phyloP scores from a whole-genome alignment of 2,113 vertebrate genomes.

The Tragelaphus imberbis region DNA sequence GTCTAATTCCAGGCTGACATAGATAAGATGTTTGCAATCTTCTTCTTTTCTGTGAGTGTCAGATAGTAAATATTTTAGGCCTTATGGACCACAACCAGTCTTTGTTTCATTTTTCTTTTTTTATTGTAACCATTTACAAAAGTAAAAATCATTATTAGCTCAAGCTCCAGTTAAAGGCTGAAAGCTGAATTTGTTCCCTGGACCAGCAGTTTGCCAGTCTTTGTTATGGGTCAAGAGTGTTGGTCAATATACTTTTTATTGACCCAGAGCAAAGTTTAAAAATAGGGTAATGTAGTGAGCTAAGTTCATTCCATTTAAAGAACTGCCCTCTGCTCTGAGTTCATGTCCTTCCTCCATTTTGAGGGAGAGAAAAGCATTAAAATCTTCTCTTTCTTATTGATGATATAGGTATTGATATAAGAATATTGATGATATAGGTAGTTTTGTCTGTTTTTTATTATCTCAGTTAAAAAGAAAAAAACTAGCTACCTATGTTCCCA shows the following conservation, averaged over 20 bases:
- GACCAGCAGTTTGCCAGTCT: background rate
- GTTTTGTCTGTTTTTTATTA: background rate
- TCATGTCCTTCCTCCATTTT: background rate
- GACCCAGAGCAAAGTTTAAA: background rate
- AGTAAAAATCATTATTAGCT: background rate
- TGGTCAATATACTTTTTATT: background rate
- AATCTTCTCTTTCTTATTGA: background rate
- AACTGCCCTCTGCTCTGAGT: background rate
- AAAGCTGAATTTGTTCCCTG: background rate
- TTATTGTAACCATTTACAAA: background rate
- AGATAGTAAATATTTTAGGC: background rate
- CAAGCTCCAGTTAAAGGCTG: background rate
- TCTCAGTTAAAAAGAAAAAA: background rate
- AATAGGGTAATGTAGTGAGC: background rate
- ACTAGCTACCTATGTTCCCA: background rate
- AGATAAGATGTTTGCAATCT: background rate
- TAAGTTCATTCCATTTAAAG: background rate
- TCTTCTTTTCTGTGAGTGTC: background rate
- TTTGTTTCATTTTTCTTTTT: background rate
- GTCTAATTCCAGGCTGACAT: background rate
- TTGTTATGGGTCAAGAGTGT: background rate
- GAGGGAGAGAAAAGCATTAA: background rate
- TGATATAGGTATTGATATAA: background rate
- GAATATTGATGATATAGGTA: background rate
- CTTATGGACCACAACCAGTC: background rate